Percentiles rank a stretch among this genome's conserved stretches.
These are phyloP conservation scores for Fopius arisanus DNA, from an alignment of 1,140 invertebrate species.

Conservation along the genomic window DNA sequence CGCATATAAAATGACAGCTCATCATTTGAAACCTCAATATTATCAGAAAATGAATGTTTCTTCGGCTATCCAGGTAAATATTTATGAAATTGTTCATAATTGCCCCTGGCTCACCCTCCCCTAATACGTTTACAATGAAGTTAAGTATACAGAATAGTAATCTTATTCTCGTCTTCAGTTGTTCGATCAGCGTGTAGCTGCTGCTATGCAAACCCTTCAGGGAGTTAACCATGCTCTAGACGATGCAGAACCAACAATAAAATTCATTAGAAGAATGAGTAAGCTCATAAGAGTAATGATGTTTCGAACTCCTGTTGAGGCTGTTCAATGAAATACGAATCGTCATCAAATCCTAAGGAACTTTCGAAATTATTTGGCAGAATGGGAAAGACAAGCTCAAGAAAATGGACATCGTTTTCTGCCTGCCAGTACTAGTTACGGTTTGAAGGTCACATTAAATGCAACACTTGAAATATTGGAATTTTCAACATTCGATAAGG, in stretches of 20 bases:
- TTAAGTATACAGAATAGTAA: too few relatives aligned
- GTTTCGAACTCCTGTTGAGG: not conserved
- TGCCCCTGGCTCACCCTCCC: too few relatives aligned
- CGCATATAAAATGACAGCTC: not conserved
- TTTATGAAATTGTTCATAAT: not conserved
- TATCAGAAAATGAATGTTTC: constrained; percentile 23
- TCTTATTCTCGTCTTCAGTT: too few relatives aligned
- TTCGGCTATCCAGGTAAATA: constrained; percentile 20
- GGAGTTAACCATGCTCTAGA: not conserved
- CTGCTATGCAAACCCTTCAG: constrained; percentile 12
- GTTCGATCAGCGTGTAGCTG: not conserved
- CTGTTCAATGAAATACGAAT: not conserved
- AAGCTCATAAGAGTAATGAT: constrained; percentile 22
- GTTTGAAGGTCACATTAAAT: constrained; percentile 19
- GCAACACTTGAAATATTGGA: constrained; percentile 17
- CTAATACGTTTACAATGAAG: too few relatives aligned
- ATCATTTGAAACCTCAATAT: not conserved
- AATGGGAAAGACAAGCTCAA: not conserved
- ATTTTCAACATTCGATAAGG: not conserved
- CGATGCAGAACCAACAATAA: not conserved
- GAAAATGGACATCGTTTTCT: not conserved
- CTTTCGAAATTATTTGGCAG: not conserved
- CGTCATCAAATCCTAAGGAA: not conserved
- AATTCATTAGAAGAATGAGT: not conserved
- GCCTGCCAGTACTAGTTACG: constrained; percentile 6